Conservation (phyloP, 2,113 vertebrate species). For the Cyphomyrus plagiostoma region DNA sequence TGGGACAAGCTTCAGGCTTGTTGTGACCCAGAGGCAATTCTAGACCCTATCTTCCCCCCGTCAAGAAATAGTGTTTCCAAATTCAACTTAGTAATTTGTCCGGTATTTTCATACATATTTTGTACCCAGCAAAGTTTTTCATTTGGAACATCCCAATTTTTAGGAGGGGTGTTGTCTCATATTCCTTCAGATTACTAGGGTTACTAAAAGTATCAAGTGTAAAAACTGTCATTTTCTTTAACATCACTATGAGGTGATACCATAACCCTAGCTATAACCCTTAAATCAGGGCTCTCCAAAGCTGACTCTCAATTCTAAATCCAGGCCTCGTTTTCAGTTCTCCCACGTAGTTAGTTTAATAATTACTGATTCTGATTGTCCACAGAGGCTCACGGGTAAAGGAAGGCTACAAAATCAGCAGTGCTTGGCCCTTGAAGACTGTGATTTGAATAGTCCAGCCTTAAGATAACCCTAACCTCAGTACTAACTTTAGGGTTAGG, state of each 20-base stretch:
- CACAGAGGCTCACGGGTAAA: neutral
- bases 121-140: neutral
- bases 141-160: neutral
- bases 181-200: neutral
- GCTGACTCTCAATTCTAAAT: neutral
- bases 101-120: neutral
- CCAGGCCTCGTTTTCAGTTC: neutral
- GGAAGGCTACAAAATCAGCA: neutral
- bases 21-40: neutral
- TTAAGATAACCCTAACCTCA: neutral
- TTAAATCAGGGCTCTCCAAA: neutral
- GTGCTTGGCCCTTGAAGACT: neutral
- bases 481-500: neutral
- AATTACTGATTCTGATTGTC: neutral
- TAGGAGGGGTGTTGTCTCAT: neutral
- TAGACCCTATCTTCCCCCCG: neutral
- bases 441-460: neutral
- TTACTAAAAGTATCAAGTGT: neutral
- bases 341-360: neutral
- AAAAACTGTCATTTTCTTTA: neutral
- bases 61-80: neutral
- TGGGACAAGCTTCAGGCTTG: neutral
- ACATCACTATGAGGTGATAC: neutral
- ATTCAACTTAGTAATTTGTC: neutral
- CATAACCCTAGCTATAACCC: neutral